Conservation (phyloP, 2,113 vertebrate species). For the Cyanocitta stelleri region DNA sequence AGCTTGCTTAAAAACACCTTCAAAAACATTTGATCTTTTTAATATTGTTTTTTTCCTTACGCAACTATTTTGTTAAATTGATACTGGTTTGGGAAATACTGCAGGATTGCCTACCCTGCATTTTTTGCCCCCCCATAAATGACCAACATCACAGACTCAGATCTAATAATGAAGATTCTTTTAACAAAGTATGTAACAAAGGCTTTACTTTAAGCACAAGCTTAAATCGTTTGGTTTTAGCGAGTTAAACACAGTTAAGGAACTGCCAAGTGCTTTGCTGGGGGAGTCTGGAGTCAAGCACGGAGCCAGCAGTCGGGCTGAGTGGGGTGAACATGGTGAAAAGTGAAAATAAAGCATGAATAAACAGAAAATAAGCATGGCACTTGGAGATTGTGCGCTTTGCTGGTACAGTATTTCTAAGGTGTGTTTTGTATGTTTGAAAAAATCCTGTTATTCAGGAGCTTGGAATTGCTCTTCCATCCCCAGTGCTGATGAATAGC, state of each 20-base stretch:
- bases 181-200: neutral
- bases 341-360: neutral
- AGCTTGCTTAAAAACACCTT: neutral
- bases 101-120: neutral
- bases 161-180: neutral
- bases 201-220: neutral
- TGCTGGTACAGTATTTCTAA: constrained; percentile 21
- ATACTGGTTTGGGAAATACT: neutral
- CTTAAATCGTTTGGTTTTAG: neutral
- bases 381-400: neutral
- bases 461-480: neutral
- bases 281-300: neutral
- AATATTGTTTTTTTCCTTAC: neutral
- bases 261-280: neutral
- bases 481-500: neutral
- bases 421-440: constrained; percentile 37
- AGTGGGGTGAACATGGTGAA: neutral
- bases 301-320: fast-evolving
- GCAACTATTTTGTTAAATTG: neutral
- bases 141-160: neutral
- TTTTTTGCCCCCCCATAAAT: neutral
- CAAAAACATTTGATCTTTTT: neutral
- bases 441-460: constrained; percentile 32
- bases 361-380: neutral
- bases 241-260: neutral